These are phyloP conservation scores for Tympanuchus pallidicinctus DNA, from an alignment of 2,113 vertebrate species.

Conservation along the genomic window DNA sequence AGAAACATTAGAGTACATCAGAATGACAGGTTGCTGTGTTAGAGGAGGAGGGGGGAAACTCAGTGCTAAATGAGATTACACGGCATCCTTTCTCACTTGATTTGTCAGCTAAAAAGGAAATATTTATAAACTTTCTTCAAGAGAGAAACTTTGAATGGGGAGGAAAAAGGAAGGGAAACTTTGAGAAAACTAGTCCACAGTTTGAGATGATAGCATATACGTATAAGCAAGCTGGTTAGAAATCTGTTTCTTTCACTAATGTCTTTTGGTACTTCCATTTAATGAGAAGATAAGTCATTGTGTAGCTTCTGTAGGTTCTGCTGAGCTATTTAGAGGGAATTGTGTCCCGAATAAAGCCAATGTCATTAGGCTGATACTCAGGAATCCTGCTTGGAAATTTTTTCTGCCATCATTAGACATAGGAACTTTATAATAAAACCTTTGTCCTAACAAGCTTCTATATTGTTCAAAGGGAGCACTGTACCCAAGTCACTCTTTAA, in stretches of 20 bases:
- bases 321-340: not conserved
- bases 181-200: not conserved
- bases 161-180: not conserved
- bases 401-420: not conserved
- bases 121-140: not conserved
- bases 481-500: not conserved
- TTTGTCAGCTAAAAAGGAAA: not conserved
- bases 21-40: not conserved
- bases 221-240: not conserved
- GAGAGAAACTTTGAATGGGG: not conserved
- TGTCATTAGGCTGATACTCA: not conserved
- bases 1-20: not conserved
- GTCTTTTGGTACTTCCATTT: not conserved
- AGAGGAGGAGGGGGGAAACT: not conserved
- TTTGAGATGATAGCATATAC: not conserved
- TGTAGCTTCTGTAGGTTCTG: not conserved
- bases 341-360: not conserved
- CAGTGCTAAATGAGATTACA: not conserved
- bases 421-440: not conserved
- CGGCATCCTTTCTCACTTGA: not conserved
- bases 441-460: accelerated
- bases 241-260: not conserved
- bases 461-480: not conserved
- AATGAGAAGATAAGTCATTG: not conserved
- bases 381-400: not conserved